Base-by-base conservation (phyloP, 64 coral and sea anemone species). In the Stichodactyla mertensii region DNA sequence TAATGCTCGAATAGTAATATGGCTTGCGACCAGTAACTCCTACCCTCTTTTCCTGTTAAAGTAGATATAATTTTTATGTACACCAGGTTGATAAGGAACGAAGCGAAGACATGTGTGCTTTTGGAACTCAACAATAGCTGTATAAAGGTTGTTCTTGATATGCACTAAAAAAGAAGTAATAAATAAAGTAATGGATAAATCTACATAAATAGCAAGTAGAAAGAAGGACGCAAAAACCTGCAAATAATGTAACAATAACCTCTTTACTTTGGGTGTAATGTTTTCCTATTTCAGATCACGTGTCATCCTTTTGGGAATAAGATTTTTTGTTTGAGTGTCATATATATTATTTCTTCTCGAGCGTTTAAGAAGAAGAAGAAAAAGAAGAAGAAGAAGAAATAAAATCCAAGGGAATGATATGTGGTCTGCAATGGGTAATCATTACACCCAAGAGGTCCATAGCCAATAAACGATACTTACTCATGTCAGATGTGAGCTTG, bases 21-120 rank as follows among this genome's bases (percentile, higher is more conserved):
- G 28, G 28, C 28, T 66, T 66, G 18, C 19, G 22, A 18, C 4
- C 18, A 19, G 62, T 31, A 31, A 66, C 0, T n/a, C 18, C 22
- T 84, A 93, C 92, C 92, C 92, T 2, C 62, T 2, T 5, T 64
- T 51, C 10, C 77, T 84, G 52, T 10, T 55, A 60, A 93, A 93
- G 20, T n/a, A 64, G 84, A 93, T 93, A 45, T 93, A 84, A 66
- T 93, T 93, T 58, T 45, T 71, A 1, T 93, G 92, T 14, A 88
- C 58, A 8, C 71, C 70, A 36, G 51, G 31, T 12, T 9, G 6
- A 11, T 93, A 90, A 26, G 85, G 92, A 11, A 93, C 88, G 78
- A 93, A 93, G 0, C 85, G 85, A 59, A 93, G 51, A 77, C 92
- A 93, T 12, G 92, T 87, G 54, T 81, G 64, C 12, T 45, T 66